These are phyloP conservation scores for Corythornis leucogaster DNA, from an alignment of 2,797 vertebrate genomes.

Conservation along the genomic window DNA sequence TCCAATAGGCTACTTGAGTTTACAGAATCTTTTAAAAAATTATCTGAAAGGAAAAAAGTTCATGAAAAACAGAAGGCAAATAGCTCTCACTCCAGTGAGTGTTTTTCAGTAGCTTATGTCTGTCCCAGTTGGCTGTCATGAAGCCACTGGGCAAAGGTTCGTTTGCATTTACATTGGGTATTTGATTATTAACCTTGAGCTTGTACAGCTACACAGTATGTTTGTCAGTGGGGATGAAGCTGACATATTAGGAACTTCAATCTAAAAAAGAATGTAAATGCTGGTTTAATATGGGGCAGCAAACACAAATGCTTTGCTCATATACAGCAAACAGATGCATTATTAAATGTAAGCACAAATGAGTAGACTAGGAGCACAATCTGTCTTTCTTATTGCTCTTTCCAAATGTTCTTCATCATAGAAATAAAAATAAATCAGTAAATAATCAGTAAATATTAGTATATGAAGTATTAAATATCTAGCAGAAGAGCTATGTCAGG, in stretches of 20 bases:
- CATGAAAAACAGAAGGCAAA: constrained; percentile 41
- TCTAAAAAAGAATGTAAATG: background rate
- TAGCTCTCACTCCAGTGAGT: background rate
- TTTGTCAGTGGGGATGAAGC: background rate
- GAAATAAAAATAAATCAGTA: background rate
- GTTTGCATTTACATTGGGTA: background rate
- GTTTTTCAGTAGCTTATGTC: background rate
- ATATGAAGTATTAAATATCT: background rate
- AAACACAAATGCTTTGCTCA: background rate
- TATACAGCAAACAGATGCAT: background rate
- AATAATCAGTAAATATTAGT: too few relatives aligned
- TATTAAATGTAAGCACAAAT: background rate
- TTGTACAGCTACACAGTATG: background rate
- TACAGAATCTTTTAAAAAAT: constrained; percentile 16
- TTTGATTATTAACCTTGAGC: background rate
- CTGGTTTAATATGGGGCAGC: background rate
- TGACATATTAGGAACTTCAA: background rate
- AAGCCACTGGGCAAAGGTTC: background rate
- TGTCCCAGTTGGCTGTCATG: background rate
- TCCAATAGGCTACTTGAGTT: constrained; percentile 20
- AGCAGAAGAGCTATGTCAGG: background rate
- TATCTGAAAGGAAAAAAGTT: background rate
- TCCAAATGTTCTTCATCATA: background rate
- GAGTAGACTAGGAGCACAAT: background rate
- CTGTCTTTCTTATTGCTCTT: background rate